Conservation (phyloP, 2,888 invertebrate species). For the Pogonocherus hispidulus region DNA sequence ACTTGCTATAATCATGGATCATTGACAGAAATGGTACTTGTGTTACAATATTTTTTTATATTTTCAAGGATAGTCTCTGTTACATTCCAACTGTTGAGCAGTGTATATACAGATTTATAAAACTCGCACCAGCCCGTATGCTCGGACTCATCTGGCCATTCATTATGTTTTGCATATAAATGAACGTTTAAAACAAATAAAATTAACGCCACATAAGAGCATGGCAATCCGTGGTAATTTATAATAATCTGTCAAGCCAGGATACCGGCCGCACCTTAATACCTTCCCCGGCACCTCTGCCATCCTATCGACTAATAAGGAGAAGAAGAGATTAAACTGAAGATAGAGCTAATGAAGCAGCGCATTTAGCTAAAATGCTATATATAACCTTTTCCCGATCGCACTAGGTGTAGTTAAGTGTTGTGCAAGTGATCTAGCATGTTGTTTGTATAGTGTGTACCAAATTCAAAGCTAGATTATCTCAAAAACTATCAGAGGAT, state of each 20-base stretch:
- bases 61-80: too few relatives aligned
- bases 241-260: conserved; percentile 2
- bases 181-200: neutral
- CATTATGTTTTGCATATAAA: neutral
- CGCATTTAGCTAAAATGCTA: neutral
- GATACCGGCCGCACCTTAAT: neutral
- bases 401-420: too few relatives aligned
- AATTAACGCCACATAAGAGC: conserved; percentile 1
- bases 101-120: too few relatives aligned
- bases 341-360: neutral
- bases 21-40: too few relatives aligned
- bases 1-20: too few relatives aligned
- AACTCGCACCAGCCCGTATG: neutral
- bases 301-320: conserved; percentile 2
- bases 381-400: too few relatives aligned
- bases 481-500: too few relatives aligned
- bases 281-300: neutral
- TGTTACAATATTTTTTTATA: too few relatives aligned
- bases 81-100: too few relatives aligned
- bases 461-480: too few relatives aligned
- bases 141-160: neutral
- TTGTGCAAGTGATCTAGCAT: too few relatives aligned
- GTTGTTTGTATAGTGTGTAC: too few relatives aligned
- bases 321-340: neutral
- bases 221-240: conserved; percentile 1